phyloP scores from a whole-genome alignment of 2,888 invertebrate species.

The Galeruca laticollis region DNA sequence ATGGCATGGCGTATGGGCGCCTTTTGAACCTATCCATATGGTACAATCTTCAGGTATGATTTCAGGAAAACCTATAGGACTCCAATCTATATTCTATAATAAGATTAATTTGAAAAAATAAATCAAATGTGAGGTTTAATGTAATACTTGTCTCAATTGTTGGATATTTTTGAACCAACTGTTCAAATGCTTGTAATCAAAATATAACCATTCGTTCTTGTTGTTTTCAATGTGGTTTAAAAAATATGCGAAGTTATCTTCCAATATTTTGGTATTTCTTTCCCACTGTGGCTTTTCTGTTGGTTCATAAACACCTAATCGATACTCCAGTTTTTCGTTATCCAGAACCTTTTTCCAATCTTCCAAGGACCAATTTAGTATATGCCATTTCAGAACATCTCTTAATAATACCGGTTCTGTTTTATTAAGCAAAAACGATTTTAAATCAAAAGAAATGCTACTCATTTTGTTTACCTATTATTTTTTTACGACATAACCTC shows the following conservation, averaged over 20 bases:
- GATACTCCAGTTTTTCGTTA: conserved; percentile 71
- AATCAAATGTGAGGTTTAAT: not conserved
- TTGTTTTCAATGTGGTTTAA: conserved; percentile 62
- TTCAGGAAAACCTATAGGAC: conserved; percentile 78
- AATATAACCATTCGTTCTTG: conserved; percentile 77
- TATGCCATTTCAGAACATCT: conserved; percentile 71
- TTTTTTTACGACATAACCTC: conserved; percentile 8
- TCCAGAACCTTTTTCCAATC: conserved; percentile 73
- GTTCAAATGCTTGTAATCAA: conserved; percentile 86
- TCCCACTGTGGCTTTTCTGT: conserved; percentile 83
- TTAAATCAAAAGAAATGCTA: conserved; percentile 10
- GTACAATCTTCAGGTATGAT: conserved; percentile 78
- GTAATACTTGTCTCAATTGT: conserved; percentile 71
- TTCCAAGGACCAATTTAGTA: conserved; percentile 72
- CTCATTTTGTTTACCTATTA: not conserved
- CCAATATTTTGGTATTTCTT: conserved; percentile 72
- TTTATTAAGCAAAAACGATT: not conserved
- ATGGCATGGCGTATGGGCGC: conserved; percentile 94
- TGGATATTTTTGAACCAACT: conserved; percentile 74
- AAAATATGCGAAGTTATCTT: conserved; percentile 76
- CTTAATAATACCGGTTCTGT: conserved; percentile 70
- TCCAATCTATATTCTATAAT: conserved; percentile 72
- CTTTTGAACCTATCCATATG: conserved; percentile 88
- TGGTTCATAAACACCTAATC: conserved; percentile 65
- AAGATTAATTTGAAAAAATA: conserved; percentile 47